Conservation (phyloP, 2,797 vertebrate genomes). For the Lithobates sylvaticus region DNA sequence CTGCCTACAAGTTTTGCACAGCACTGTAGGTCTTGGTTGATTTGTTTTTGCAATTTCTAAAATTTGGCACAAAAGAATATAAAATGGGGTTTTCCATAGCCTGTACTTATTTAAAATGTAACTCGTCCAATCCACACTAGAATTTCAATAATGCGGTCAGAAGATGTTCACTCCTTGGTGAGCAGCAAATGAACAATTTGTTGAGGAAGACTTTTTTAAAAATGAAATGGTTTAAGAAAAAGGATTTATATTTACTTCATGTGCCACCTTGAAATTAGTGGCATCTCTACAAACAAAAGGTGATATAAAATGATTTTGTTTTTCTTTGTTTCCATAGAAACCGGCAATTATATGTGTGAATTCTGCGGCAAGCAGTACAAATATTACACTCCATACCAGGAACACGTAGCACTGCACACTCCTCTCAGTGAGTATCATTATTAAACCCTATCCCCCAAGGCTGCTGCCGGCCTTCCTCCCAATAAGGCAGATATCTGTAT, state of each 20-base stretch:
- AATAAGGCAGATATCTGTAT: not conserved
- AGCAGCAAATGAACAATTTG: no score
- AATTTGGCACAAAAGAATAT: no score
- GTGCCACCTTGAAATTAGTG: not conserved
- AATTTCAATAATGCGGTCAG: no score
- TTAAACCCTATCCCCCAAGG: not conserved
- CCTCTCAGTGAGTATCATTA: constrained; percentile 88
- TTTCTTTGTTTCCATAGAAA: constrained; percentile 81
- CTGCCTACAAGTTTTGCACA: no score
- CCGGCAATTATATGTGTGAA: constrained; percentile 96
- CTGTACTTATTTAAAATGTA: no score
- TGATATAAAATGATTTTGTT: not conserved
- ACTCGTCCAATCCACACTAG: no score
- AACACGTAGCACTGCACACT: constrained; percentile 95
- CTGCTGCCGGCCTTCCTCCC: not conserved
- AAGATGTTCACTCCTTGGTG: no score
- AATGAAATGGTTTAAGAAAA: no score
- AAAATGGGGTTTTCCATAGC: no score
- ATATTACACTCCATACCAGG: constrained; percentile 99
- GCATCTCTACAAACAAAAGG: not conserved
- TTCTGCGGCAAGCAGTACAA: constrained; percentile 99
- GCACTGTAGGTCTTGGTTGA: no score
- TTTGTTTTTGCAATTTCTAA: no score
- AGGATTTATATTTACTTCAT: not conserved
- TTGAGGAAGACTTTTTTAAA: no score